Evolutionary conservation across 2,113 vertebrate species (phyloP), one percentile per base, ranked within the genome.

Genomic region (Saguinus imperator): DNA sequence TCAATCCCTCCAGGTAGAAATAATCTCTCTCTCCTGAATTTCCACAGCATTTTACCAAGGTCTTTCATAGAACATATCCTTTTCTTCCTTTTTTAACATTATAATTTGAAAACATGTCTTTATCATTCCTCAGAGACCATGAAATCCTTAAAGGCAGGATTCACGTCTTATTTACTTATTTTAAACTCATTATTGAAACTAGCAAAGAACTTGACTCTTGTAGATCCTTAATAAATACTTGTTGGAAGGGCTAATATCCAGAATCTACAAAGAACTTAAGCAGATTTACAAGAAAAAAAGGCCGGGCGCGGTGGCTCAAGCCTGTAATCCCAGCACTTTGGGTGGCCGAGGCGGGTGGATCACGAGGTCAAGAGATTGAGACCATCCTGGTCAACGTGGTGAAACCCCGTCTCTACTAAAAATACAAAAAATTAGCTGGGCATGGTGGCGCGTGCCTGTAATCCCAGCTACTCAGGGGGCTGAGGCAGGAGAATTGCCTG

Each of bases 71-170:
- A 75, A 89, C 3, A 48, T 37, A 86, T 6, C 40, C 64, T 92
- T 94, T 77, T 29, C 64, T 94, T 75, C 16, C 40, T 95, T 93
- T 93, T 66, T 68, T 70, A 86, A 93, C 35, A 61, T 64, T 91
- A 77, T 84, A 48, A 50, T 88, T 85, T 93, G 52, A 23, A 73
- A 88, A 83, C 40, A 73, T 8, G 52, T 84, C 72, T 91, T 94
- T 95, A 85, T 29, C 43, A 68, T 55, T 91, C 61, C 23, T 91
- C 48, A 55, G 14, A 88, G 83, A 50, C 35, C 27, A 81, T 50
- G 76, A 32, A 40, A n/a, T 77, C n/a, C 40, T 90, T 87, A 29
- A 61, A 40, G 92, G 57, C 12, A n/a, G 23, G 20, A 68, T 20
- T 83, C 6, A 43, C 1, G 0, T 45, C 40, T 94, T 88, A 76